A percentile compares a stretch with the other conserved stretches of the same genome.
Evolutionary conservation across 2,888 invertebrate genomes (phyloP).

Genomic region (Tanypteryx hageni): DNA sequence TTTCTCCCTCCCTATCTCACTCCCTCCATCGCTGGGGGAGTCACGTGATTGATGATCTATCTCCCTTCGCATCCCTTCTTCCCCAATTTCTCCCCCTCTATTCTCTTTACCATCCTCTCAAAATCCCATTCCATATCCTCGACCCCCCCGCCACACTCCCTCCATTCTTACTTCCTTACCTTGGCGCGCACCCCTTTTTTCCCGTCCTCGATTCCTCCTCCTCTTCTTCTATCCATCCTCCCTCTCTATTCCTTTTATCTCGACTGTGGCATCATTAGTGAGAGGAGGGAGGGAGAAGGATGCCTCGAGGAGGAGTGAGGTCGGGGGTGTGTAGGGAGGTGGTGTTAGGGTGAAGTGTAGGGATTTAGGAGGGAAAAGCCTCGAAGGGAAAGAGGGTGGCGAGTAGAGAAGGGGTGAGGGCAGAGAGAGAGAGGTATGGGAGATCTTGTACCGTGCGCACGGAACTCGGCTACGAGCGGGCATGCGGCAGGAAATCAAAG

Average conservation of each 20-base stretch:
- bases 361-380: constrained; percentile 2
- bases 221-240: not conserved
- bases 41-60: constrained; percentile 58
- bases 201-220: not conserved
- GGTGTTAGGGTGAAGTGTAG: constrained; percentile 38
- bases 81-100: constrained; percentile 3
- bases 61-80: constrained; percentile 22
- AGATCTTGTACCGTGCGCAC: constrained; percentile 23
- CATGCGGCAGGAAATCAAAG: constrained; percentile 61
- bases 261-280: constrained; percentile 56
- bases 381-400: not conserved
- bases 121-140: constrained; percentile 57
- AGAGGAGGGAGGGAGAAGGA: constrained; percentile 21
- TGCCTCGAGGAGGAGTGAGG: constrained; percentile 3
- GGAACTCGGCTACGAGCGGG: constrained; percentile 36
- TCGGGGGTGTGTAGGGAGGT: not conserved
- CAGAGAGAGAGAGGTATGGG: not conserved
- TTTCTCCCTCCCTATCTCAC: constrained; percentile 6
- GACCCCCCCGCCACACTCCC: not conserved
- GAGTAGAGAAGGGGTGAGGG: not conserved
- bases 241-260: constrained; percentile 7
- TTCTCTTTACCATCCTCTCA: constrained; percentile 36
- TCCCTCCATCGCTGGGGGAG: constrained; percentile 29
- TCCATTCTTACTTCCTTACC: not conserved
- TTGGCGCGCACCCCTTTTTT: not conserved